These are phyloP conservation scores for Glaucidium brasilianum DNA, from an alignment of 2,113 vertebrate genomes.

Conservation along the genomic window DNA sequence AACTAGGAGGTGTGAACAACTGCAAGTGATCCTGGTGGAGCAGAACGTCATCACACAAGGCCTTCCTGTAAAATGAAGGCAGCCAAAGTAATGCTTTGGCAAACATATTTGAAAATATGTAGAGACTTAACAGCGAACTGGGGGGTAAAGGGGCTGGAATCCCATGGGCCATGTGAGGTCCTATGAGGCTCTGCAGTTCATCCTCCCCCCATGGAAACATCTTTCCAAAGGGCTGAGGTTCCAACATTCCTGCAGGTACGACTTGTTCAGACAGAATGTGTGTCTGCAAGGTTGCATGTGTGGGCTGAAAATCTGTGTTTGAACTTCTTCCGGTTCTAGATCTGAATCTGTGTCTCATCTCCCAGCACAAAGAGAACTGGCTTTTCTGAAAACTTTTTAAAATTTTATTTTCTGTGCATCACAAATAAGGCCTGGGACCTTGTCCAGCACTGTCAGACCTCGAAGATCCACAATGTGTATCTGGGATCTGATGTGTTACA, in stretches of 20 bases:
- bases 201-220: background rate
- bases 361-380: background rate
- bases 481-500: background rate
- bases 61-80: background rate
- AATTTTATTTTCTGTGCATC: background rate
- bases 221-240: background rate
- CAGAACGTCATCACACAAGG: background rate
- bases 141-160: background rate
- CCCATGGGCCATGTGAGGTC: background rate
- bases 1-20: background rate
- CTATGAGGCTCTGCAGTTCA: background rate
- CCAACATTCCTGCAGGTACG: background rate
- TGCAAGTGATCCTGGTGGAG: background rate
- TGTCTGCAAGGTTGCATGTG: background rate
- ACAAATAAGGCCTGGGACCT: background rate
- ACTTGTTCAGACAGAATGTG: background rate
- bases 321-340: background rate
- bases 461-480: fast-evolving
- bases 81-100: background rate
- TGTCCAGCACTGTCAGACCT: background rate
- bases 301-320: background rate
- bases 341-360: background rate
- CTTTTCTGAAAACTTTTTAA: background rate
- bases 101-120: background rate
- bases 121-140: background rate